Percentiles rank a stretch among this genome's conserved stretches.
phyloP scores from a whole-genome alignment of 2,888 invertebrate species.

The Antheraea assamensis region DNA sequence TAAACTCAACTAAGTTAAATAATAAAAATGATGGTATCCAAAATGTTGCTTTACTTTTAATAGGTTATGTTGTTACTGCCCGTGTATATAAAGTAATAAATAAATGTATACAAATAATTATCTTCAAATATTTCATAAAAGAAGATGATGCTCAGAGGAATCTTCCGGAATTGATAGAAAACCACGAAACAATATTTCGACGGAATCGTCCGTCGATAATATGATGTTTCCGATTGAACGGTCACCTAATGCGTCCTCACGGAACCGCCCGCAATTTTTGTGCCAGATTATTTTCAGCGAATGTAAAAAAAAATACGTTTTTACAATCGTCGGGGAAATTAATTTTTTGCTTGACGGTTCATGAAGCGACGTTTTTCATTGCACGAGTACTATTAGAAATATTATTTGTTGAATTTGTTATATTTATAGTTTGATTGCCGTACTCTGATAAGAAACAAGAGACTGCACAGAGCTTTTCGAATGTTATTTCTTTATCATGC shows the following conservation, averaged over 20 bases:
- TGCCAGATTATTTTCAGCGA: slow-evolving; percentile 47
- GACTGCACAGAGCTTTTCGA: too few relatives aligned
- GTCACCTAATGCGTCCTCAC: slow-evolving; percentile 55
- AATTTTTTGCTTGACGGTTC: not conserved
- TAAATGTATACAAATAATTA: not conserved
- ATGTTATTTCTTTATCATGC: too few relatives aligned
- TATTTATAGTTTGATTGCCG: too few relatives aligned
- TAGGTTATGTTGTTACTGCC: too few relatives aligned
- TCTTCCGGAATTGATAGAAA: slow-evolving; percentile 54
- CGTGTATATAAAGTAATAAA: not conserved
- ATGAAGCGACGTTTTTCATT: not conserved
- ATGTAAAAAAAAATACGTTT: not conserved
- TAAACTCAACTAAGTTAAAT: too few relatives aligned
- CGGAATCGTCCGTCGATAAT: slow-evolving; percentile 59
- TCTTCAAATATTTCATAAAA: not conserved
- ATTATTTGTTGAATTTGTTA: too few relatives aligned
- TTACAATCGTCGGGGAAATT: not conserved
- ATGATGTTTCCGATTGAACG: slow-evolving; percentile 64
- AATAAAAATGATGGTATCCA: too few relatives aligned
- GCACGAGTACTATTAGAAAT: not conserved
- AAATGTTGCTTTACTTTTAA: too few relatives aligned
- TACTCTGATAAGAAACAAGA: too few relatives aligned
- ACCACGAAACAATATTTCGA: slow-evolving; percentile 66
- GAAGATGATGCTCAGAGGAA: slow-evolving; percentile 35
- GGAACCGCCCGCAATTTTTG: slow-evolving; percentile 47